Evolutionary conservation across 2,797 vertebrate genomes (phyloP), one percentile per base, ranked within the genome.

Genomic region (Spinus olivaceus): DNA sequence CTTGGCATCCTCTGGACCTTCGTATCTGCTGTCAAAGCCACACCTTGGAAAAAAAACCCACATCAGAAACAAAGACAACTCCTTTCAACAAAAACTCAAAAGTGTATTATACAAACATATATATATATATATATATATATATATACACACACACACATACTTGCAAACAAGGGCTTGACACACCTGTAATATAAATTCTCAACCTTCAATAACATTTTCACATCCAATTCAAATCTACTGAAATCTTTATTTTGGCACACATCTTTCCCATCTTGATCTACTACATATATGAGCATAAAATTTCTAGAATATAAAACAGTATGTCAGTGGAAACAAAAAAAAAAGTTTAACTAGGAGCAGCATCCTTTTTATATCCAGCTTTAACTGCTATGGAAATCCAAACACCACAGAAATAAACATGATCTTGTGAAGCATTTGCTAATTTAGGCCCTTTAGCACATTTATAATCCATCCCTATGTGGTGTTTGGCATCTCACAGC

Each of bases 1-100:
- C 98, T 99, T 33, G 99, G 99, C 98, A 99, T 99, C 97, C 99
- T 99, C 95, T 99, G 99, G 71, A 99, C 96, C 96, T 99, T 99
- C 44, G 99, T 99, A 81, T 99, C 99, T 37, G 99, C 98, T 54
- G 99, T 99, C 92, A 99, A 95, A n/a, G 99, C 98, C 33, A 99
- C 98, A 59, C 99, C 99, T 99, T 80, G 46, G 6, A 23, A 49
- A 61, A 66, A 22, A 39, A 61, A 56, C 44, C 8, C 35, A 82
- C 1, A 20, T 27, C 4, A 44, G 60, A 88, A 80, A 8, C 9
- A 64, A 85, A 65, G n/a, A 44, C 14, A 70, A 32, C 23, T 41
- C 35, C 35, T 35, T 44, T 66, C 53, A 66, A 83, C 32, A 70
- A 7, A 41, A 93, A 73, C 46, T 46, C 15, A 9, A 3, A 81